These are phyloP conservation scores for Megaustenia siamemsis DNA, from an alignment of 2,888 invertebrate genomes.

Conservation along the genomic window DNA sequence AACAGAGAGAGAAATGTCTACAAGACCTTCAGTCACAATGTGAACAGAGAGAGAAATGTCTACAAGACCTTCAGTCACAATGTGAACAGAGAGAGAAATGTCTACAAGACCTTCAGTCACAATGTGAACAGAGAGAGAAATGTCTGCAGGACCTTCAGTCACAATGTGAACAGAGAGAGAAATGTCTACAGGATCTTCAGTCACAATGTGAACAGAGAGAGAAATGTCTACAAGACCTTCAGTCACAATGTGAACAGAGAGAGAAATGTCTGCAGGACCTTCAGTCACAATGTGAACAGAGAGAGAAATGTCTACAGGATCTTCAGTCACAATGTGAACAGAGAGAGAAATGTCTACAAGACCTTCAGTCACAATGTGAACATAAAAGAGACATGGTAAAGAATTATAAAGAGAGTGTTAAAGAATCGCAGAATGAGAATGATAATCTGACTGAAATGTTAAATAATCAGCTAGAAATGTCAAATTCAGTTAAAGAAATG, in stretches of 20 bases:
- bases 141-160: not conserved
- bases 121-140: not conserved
- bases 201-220: not conserved
- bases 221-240: not conserved
- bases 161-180: not conserved
- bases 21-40: not conserved
- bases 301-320: not conserved
- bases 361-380: constrained; percentile 24
- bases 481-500: not conserved
- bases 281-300: not conserved
- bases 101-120: not conserved
- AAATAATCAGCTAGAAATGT: not conserved
- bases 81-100: not conserved
- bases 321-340: not conserved
- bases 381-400: not conserved
- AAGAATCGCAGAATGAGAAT: not conserved
- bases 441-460: not conserved
- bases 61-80: not conserved
- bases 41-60: not conserved
- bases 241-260: not conserved
- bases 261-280: not conserved
- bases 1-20: not conserved
- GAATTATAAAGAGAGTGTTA: not conserved
- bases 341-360: not conserved
- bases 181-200: not conserved